Percentiles rank a stretch among this genome's conserved stretches.
Conservation (phyloP, 2,113 vertebrate species). For the Zosterops pallidus region DNA sequence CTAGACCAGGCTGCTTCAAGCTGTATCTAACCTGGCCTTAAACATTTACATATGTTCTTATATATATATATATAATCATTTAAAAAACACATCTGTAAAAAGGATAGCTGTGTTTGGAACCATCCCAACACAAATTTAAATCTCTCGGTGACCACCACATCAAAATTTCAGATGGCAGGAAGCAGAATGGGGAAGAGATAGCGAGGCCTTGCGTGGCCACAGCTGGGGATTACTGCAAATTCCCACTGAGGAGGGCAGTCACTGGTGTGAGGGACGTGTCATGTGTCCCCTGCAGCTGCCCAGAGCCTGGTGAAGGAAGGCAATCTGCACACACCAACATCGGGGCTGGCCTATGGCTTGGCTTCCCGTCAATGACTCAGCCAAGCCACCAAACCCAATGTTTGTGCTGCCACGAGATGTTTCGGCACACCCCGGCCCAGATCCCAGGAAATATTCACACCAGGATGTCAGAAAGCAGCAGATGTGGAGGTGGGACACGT, state of each 20-base stretch:
- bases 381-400: not conserved
- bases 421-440: accelerated
- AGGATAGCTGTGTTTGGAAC: not conserved
- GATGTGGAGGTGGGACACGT: not conserved
- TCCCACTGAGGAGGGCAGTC: not conserved
- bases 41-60: not conserved
- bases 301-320: not conserved
- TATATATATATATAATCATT: not conserved
- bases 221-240: not conserved
- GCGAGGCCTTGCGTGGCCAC: not conserved
- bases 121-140: not conserved
- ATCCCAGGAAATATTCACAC: not conserved
- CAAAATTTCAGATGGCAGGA: not conserved
- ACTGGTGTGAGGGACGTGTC: accelerated
- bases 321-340: not conserved
- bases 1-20: not conserved
- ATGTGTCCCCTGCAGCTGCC: not conserved
- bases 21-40: not conserved
- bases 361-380: not conserved
- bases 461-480: not conserved
- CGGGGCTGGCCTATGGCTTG: not conserved
- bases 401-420: accelerated
- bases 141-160: not conserved
- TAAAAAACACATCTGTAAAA: not conserved
- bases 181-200: conserved; percentile 8